Evolutionary conservation across 2,113 vertebrate genomes (phyloP).

Genomic region (Balaenoptera acutorostrata): DNA sequence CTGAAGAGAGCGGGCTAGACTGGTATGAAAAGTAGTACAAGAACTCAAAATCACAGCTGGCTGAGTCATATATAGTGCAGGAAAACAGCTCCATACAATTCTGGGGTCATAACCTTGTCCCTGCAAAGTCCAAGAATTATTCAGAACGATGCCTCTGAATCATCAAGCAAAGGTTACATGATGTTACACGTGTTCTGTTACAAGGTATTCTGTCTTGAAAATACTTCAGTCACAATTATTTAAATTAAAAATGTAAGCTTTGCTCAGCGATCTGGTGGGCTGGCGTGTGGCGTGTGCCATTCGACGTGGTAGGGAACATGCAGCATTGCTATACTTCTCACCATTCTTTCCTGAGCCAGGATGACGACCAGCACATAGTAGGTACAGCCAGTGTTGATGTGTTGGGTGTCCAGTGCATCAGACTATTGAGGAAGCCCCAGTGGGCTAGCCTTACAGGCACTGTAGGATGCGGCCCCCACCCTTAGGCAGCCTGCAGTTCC

Average conservation of each 20-base stretch:
- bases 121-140: background rate
- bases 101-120: background rate
- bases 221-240: background rate
- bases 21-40: background rate
- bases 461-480: too few species aligned
- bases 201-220: background rate
- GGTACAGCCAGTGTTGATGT: background rate
- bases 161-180: background rate
- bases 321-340: background rate
- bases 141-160: background rate
- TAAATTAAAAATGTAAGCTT: background rate
- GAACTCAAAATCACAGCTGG: background rate
- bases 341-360: background rate
- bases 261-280: background rate
- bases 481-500: background rate
- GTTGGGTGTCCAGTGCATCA: background rate
- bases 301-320: accelerated
- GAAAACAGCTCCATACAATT: background rate
- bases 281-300: background rate
- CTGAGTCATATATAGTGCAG: background rate
- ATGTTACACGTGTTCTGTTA: background rate
- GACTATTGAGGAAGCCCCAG: background rate
- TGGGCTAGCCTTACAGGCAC: background rate
- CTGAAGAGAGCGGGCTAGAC: background rate
- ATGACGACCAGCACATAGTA: background rate